These are phyloP conservation scores for Lerista edwardsae DNA, from an alignment of 2,797 vertebrate species.

Conservation along the genomic window DNA sequence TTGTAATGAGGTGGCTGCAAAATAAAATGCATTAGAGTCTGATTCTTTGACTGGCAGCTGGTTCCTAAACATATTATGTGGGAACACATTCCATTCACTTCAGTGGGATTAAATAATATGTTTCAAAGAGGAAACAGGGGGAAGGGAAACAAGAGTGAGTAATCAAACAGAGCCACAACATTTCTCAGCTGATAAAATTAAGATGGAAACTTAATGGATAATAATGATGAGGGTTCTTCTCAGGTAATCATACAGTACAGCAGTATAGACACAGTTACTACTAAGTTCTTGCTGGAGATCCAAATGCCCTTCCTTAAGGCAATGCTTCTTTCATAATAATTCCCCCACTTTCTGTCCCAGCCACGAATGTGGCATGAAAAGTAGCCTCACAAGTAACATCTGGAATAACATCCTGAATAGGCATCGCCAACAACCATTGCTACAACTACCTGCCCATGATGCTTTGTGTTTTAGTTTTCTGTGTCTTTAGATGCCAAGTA, in stretches of 20 bases:
- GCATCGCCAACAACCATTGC: background rate
- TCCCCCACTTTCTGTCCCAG: background rate
- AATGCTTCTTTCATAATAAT: background rate
- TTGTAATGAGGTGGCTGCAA: conserved; percentile 13
- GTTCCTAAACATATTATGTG: conserved; percentile 10
- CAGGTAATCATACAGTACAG: background rate
- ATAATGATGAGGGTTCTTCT: background rate
- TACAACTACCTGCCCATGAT: background rate
- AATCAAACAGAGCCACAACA: background rate
- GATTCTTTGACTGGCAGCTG: conserved; percentile 20
- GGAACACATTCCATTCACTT: conserved; percentile 6
- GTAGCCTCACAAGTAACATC: background rate
- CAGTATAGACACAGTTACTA: background rate
- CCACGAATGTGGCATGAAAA: background rate
- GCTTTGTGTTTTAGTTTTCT: no score
- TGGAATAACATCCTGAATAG: no score
- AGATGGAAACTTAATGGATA: background rate
- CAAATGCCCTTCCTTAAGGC: background rate
- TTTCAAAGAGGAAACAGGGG: background rate
- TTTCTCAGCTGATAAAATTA: background rate
- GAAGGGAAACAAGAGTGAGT: background rate
- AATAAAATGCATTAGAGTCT: conserved; percentile 2
- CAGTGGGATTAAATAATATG: background rate
- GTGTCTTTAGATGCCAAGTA: background rate
- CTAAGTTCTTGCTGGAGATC: background rate